Percentiles rank a stretch among this genome's conserved stretches.
phyloP scores from a whole-genome alignment of 2,888 invertebrate genomes.

The Diabrotica balteata region DNA sequence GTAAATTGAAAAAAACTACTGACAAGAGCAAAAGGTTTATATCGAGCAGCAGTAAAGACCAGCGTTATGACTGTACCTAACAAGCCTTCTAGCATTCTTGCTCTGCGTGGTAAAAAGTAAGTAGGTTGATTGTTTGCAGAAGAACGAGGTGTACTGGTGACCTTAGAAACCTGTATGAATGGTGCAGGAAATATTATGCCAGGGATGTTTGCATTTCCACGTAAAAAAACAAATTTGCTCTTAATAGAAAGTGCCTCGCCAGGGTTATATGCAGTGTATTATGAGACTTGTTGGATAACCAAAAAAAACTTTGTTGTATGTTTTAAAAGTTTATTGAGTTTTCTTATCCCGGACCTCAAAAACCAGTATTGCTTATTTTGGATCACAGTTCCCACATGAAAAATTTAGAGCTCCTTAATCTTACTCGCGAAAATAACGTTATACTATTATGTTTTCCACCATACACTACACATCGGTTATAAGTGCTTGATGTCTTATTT shows the following conservation, averaged over 20 bases:
- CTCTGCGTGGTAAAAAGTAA: background rate
- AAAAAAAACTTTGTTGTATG: background rate
- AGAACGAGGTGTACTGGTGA: background rate
- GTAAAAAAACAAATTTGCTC: background rate
- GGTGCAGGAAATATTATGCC: slow-evolving; percentile 1
- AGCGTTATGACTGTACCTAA: too few relatives aligned
- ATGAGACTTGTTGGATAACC: slow-evolving; percentile 3
- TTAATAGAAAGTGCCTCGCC: background rate
- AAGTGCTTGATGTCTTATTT: too few relatives aligned
- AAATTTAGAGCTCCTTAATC: too few relatives aligned
- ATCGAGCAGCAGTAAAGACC: background rate
- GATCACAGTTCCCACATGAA: too few relatives aligned
- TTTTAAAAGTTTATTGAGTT: slow-evolving; percentile 1
- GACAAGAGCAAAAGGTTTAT: background rate
- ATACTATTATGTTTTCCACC: too few relatives aligned
- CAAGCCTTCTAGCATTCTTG: too few relatives aligned
- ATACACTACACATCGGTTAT: too few relatives aligned
- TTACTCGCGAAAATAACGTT: too few relatives aligned
- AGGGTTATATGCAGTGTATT: too few relatives aligned
- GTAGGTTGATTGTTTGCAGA: background rate
- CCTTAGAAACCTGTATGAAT: slow-evolving; percentile 1
- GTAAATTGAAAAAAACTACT: background rate
- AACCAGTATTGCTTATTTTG: background rate
- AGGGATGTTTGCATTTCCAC: background rate
- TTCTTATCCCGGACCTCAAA: background rate